A percentile compares a stretch with the other conserved stretches of the same genome.
phyloP scores from a whole-genome alignment of 2,888 invertebrate genomes.

The Eurois occulta region DNA sequence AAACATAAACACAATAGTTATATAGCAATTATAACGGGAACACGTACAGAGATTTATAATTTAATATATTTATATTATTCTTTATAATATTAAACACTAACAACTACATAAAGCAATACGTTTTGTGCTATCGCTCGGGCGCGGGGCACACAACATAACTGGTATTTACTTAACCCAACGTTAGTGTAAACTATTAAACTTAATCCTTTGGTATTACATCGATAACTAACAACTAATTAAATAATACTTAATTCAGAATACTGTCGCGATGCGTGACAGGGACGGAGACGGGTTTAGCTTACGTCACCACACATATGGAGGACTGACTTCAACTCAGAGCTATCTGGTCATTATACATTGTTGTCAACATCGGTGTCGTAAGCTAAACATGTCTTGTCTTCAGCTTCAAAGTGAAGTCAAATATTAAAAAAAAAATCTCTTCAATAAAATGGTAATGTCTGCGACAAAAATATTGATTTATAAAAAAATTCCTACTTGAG shows the following conservation, averaged over 20 bases:
- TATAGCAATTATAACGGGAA: conserved; percentile 73
- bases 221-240: conserved; percentile 70
- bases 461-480: conserved; percentile 44
- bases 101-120: conserved; percentile 87
- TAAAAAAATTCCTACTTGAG: conserved; percentile 47
- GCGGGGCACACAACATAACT: conserved; percentile 55
- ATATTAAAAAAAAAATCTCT: conserved; percentile 38
- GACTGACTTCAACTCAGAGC: background rate
- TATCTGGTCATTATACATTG: background rate
- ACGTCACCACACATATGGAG: conserved; percentile 1
- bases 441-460: conserved; percentile 42
- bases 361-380: conserved; percentile 14
- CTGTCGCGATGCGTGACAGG: conserved; percentile 63
- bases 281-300: conserved; percentile 28
- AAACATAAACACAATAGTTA: conserved; percentile 67
- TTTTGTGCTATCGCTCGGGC: conserved; percentile 80
- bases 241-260: conserved; percentile 76
- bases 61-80: conserved; percentile 70
- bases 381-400: conserved; percentile 33
- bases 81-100: conserved; percentile 81
- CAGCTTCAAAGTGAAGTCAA: conserved; percentile 40
- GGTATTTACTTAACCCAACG: conserved; percentile 69
- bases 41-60: conserved; percentile 81
- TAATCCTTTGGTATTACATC: conserved; percentile 80
- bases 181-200: conserved; percentile 60